A percentile compares a stretch with the other conserved stretches of the same genome.
Evolutionary conservation across 1,140 invertebrate genomes (phyloP).

Genomic region (Ostrea edulis): DNA sequence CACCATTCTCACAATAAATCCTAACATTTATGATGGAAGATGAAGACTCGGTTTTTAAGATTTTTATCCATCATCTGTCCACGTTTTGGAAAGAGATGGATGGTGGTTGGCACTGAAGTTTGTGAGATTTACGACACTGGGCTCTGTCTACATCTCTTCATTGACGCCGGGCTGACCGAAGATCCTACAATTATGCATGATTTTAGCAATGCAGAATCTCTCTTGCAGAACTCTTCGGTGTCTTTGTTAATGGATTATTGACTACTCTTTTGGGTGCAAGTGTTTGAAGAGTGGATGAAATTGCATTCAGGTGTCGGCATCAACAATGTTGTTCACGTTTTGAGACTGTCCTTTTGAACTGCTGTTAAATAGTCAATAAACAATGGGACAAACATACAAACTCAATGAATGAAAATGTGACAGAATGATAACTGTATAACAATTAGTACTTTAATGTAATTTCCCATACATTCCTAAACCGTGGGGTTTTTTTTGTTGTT

Average conservation of each 20-base stretch:
- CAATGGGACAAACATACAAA: neutral
- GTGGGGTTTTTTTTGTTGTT: too few species aligned
- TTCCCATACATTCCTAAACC: too few species aligned
- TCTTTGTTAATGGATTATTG: conserved; percentile 31
- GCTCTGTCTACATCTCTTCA: neutral
- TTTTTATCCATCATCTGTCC: conserved; percentile 29
- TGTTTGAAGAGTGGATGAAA: conserved; percentile 17
- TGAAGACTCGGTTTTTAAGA: neutral
- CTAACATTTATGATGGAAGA: conserved; percentile 8
- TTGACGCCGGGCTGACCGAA: neutral
- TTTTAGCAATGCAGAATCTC: conserved; percentile 12
- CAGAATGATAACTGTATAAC: neutral
- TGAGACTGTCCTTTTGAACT: conserved; percentile 16
- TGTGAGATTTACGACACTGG: neutral
- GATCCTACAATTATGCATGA: conserved; percentile 5
- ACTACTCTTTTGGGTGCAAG: conserved; percentile 23
- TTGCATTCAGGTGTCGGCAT: conserved; percentile 29
- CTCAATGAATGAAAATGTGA: neutral
- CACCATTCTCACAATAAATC: conserved; percentile 28
- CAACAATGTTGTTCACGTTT: neutral
- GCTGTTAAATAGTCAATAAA: neutral
- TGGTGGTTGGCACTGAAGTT: conserved; percentile 14
- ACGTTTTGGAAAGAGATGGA: conserved; percentile 6
- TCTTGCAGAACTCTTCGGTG: conserved; percentile 32
- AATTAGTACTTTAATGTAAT: neutral